These are phyloP conservation scores for Patella caerulea DNA, from an alignment of 2,888 invertebrate species.

Conservation along the genomic window DNA sequence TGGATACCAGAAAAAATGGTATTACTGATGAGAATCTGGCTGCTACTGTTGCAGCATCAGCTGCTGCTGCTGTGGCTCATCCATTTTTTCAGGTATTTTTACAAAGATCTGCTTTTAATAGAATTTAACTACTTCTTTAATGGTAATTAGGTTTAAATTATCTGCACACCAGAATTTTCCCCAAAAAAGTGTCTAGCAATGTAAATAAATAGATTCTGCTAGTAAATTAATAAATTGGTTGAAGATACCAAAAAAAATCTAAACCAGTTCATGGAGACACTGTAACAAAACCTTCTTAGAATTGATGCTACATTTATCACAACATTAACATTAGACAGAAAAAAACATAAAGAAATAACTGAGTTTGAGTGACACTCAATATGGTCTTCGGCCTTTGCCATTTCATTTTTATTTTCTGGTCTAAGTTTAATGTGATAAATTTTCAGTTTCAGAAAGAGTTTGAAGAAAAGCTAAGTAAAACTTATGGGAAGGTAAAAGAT, in stretches of 20 bases:
- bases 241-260: no score
- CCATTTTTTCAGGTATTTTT: constrained; percentile 62
- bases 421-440: neutral
- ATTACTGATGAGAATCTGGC: constrained; percentile 37
- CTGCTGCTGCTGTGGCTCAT: constrained; percentile 67
- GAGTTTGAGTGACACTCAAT: no score
- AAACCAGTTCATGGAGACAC: constrained; percentile 33
- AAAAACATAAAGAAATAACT: no score
- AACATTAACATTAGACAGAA: no score
- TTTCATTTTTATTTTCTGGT: neutral
- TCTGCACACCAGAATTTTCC: no score
- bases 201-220: no score
- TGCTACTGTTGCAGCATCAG: constrained; percentile 65
- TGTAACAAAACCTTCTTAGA: constrained; percentile 32
- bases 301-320: constrained; percentile 12
- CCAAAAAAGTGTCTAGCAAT: no score
- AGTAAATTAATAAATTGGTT: no score
- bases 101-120: no score
- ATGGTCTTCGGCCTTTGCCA: no score
- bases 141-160: no score
- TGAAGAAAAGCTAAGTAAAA: constrained; percentile 56
- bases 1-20: neutral
- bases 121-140: no score
- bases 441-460: constrained; percentile 63
- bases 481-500: neutral